phyloP scores from a whole-genome alignment of 2,113 vertebrate species.

The Phylloscopus trochilus region DNA sequence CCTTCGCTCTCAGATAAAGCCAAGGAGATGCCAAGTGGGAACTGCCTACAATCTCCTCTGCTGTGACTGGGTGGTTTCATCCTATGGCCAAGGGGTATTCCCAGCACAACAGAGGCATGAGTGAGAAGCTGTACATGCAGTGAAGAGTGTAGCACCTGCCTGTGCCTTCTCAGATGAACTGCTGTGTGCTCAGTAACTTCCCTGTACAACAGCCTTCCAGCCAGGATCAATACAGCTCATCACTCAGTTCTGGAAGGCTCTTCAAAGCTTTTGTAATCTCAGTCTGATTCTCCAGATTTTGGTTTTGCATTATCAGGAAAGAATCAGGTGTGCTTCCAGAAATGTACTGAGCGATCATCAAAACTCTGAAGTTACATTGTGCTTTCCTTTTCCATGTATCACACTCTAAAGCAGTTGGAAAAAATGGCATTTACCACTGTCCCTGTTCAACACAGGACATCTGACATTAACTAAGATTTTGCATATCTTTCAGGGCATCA shows the following conservation, averaged over 20 bases:
- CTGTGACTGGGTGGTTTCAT: not conserved
- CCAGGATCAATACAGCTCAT: not conserved
- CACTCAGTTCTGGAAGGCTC: not conserved
- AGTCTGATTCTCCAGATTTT: not conserved
- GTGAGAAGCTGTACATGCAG: not conserved
- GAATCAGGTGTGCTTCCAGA: not conserved
- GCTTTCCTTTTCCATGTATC: not conserved
- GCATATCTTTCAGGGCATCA: not conserved
- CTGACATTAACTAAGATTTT: not conserved
- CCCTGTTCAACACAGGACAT: not conserved
- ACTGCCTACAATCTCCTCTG: not conserved
- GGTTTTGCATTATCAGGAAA: not conserved
- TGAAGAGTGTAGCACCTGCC: not conserved
- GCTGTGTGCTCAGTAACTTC: not conserved
- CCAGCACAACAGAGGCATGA: not conserved
- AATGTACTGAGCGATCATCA: not conserved
- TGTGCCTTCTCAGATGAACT: not conserved
- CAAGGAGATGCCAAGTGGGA: not conserved
- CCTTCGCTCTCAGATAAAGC: not conserved
- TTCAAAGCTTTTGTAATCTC: not conserved
- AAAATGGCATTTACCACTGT: not conserved
- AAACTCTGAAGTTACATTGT: rapidly evolving
- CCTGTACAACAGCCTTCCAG: not conserved
- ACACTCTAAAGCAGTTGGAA: not conserved
- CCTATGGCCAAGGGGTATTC: not conserved